These are phyloP conservation scores for Drosophila lowei DNA, from an alignment of 1,140 invertebrate species.

Conservation along the genomic window DNA sequence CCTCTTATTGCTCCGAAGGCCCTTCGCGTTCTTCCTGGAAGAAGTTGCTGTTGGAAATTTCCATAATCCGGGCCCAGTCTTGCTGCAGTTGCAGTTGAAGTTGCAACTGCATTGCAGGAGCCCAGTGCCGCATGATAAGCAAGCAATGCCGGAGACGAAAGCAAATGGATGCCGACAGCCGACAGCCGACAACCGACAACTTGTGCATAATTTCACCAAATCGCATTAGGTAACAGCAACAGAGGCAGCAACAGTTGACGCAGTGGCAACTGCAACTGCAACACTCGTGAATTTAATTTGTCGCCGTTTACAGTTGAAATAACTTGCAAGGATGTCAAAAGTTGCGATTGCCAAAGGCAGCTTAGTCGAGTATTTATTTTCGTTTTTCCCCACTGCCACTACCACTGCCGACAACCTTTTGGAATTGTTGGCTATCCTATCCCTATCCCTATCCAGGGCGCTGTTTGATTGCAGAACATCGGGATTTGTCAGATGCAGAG, in stretches of 20 bases:
- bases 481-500: slow-evolving; percentile 26
- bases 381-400: slow-evolving; percentile 24
- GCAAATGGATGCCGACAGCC: slow-evolving; percentile 27
- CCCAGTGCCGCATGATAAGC: slow-evolving; percentile 62
- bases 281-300: slow-evolving; percentile 75
- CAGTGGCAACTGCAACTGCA: slow-evolving; percentile 35
- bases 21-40: slow-evolving; percentile 13
- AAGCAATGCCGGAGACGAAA: slow-evolving; percentile 51
- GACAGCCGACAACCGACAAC: slow-evolving; percentile 52
- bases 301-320: slow-evolving; percentile 77
- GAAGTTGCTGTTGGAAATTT: slow-evolving; percentile 59
- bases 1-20: slow-evolving; percentile 58
- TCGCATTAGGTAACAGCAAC: slow-evolving; percentile 65
- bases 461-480: slow-evolving; percentile 17
- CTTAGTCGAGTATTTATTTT: slow-evolving; percentile 44
- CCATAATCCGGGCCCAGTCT: slow-evolving; percentile 68
- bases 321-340: slow-evolving; percentile 62
- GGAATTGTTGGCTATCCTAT: slow-evolving; percentile 5
- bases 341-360: slow-evolving; percentile 36
- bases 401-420: slow-evolving; percentile 20
- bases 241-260: slow-evolving; percentile 35
- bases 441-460: neutral
- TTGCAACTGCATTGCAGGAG: slow-evolving; percentile 25
- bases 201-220: slow-evolving; percentile 74
- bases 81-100: slow-evolving; percentile 50